Conservation (phyloP, 2,113 vertebrate genomes). For the Heterochromis multidens region DNA sequence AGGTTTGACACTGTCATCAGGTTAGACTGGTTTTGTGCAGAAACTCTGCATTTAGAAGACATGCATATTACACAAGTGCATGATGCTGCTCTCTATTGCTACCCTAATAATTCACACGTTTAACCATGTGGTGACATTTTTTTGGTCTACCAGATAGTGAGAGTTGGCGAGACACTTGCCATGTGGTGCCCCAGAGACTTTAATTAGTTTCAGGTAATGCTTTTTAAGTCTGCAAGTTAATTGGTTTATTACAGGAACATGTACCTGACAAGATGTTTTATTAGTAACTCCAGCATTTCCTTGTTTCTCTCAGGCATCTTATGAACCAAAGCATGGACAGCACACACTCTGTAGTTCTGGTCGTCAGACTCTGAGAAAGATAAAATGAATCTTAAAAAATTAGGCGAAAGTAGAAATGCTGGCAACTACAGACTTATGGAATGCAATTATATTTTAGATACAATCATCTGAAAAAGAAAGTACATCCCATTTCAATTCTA, state of each 20-base stretch:
- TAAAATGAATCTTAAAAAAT: background rate
- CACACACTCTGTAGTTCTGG: slow-evolving; percentile 93
- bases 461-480: background rate
- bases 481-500: background rate
- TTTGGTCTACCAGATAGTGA: background rate
- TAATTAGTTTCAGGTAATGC: background rate
- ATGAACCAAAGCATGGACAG: slow-evolving; percentile 89
- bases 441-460: background rate
- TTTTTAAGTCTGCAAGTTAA: slow-evolving; percentile 5
- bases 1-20: slow-evolving; percentile 98
- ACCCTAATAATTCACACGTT: background rate
- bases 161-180: background rate
- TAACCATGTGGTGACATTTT: background rate
- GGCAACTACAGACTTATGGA: background rate
- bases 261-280: slow-evolving; percentile 93
- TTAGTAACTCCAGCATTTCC: slow-evolving; percentile 95
- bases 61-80: background rate
- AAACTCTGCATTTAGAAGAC: slow-evolving; percentile 78
- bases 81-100: background rate
- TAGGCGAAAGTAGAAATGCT: background rate
- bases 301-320: slow-evolving; percentile 91
- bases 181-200: background rate
- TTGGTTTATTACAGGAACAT: slow-evolving; percentile 12
- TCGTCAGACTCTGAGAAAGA: slow-evolving; percentile 88
- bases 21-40: slow-evolving; percentile 90